Evolutionary conservation across 2,797 vertebrate species (phyloP).

Genomic region (Gymnoscopelus braueri): DNA sequence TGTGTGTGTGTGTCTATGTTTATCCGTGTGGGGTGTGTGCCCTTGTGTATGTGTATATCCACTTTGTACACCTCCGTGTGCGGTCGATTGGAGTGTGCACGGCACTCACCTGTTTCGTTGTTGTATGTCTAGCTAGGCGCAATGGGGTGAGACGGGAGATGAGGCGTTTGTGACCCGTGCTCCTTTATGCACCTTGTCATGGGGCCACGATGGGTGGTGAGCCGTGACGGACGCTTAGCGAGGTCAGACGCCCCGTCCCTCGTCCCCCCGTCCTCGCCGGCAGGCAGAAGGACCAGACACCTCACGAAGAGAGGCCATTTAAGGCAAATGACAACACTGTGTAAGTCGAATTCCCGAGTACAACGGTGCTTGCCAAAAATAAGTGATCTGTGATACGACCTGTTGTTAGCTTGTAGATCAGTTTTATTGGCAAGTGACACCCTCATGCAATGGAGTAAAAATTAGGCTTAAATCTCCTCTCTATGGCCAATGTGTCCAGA

Average conservation of each 20-base stretch:
- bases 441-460: too few species aligned
- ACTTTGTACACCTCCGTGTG: not conserved
- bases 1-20: not conserved
- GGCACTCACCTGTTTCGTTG: slow-evolving; percentile 22
- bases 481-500: slow-evolving; percentile 15
- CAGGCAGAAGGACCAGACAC: slow-evolving; percentile 31
- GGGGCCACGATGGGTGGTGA: slow-evolving; percentile 23
- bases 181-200: slow-evolving; percentile 58
- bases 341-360: too few species aligned
- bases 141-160: slow-evolving; percentile 33
- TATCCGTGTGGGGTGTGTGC: slow-evolving; percentile 9
- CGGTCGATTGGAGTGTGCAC: not conserved
- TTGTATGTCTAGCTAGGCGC: slow-evolving; percentile 30
- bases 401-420: too few species aligned
- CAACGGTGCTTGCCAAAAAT: too few species aligned
- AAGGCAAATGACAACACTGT: not conserved
- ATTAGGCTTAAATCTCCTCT: slow-evolving; percentile 20
- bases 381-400: too few species aligned
- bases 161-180: slow-evolving; percentile 55
- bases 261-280: not conserved
- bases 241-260: not conserved
- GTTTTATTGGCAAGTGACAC: too few species aligned
- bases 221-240: slow-evolving; percentile 53
- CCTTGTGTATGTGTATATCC: slow-evolving; percentile 3
- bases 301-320: slow-evolving; percentile 20